Conservation (phyloP, 1,140 invertebrate genomes). For the Caenorhabditis remanei region DNA sequence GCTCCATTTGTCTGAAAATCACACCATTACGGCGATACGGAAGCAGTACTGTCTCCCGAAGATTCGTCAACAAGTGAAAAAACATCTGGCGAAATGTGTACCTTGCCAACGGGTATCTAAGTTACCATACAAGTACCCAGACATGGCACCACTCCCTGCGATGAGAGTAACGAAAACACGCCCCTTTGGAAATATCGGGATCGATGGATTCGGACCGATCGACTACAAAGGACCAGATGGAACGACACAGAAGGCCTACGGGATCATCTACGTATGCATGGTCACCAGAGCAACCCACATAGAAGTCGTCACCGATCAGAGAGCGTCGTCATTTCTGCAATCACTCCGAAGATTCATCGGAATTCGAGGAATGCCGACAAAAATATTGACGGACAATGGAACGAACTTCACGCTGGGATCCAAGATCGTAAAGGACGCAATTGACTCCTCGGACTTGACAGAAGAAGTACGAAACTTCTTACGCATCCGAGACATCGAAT, state of each 20-base stretch:
- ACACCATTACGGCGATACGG: not conserved
- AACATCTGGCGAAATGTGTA: not conserved
- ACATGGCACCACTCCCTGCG: constrained; percentile 8
- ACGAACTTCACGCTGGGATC: constrained; percentile 11
- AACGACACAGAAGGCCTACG: not conserved
- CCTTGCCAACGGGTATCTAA: not conserved
- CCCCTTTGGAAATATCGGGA: constrained; percentile 37
- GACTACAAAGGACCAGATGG: not conserved
- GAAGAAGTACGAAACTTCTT: not conserved
- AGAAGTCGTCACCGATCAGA: constrained; percentile 5
- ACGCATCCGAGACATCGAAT: not conserved
- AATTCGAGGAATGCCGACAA: constrained; percentile 5
- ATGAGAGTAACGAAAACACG: not conserved
- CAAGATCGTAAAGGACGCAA: not conserved
- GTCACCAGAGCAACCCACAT: constrained; percentile 20
- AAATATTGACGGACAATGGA: constrained; percentile 51
- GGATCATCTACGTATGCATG: constrained; percentile 29
- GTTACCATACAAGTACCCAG: constrained; percentile 45
- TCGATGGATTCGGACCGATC: constrained; percentile 60
- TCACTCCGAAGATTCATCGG: constrained; percentile 28
- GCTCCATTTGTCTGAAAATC: not conserved
- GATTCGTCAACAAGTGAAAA: not conserved
- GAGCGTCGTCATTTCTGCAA: constrained; percentile 5
- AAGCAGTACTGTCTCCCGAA: not conserved
- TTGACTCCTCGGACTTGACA: not conserved